Base-by-base conservation (phyloP, 2,113 vertebrate genomes). In the Campylomormyrus tamandua region DNA sequence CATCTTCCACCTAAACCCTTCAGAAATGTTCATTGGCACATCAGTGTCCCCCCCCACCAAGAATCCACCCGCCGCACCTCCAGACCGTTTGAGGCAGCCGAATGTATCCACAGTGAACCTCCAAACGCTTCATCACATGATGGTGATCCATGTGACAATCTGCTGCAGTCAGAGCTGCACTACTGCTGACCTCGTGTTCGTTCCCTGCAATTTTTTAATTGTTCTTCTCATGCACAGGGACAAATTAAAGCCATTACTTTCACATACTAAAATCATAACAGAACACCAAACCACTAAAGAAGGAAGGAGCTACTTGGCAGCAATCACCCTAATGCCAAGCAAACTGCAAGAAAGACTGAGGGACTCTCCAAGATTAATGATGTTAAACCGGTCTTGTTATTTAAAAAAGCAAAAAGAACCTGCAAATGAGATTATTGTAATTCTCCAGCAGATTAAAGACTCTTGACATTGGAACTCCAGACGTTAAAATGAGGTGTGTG, bases 101-200 rank as follows among this genome's bases (percentile, higher is more conserved):
- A n/a, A 45, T 46, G 85, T 89, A 90, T 90, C 90, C 89, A 84
- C 15, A 58, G 88, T 24, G 10, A 92, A 87, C 50, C n/a, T 58
- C 35, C 48, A 86, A 87, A 48, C 50, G 89, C 89, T 87, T 39
- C 87, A 90, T 92, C 96, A 96, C 96, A 96, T 95, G 95, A 96
- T 92, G 87, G 92, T 31, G 89, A 83, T 93, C 95, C 96, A 95
- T 95, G 95, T 96, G 96, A 96, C 94, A 91, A 95, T 95, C 94
- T 94, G 95, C 19, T 21, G 17, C 52, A 53, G 52, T 66, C 49
- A 87, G 56, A 87, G 83, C 89, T 87, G 80, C 89, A 66, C 85
- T 87, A 45, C 83, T 70, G 58, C 70, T 85, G 21, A 27, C 84
- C 49, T 11, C 27, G 80, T 9, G 35, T 39, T 53, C 35, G 3